Percentiles rank a stretch among this genome's conserved stretches.
Conservation (phyloP, 2,888 invertebrate species). For the Carcina quercana region DNA sequence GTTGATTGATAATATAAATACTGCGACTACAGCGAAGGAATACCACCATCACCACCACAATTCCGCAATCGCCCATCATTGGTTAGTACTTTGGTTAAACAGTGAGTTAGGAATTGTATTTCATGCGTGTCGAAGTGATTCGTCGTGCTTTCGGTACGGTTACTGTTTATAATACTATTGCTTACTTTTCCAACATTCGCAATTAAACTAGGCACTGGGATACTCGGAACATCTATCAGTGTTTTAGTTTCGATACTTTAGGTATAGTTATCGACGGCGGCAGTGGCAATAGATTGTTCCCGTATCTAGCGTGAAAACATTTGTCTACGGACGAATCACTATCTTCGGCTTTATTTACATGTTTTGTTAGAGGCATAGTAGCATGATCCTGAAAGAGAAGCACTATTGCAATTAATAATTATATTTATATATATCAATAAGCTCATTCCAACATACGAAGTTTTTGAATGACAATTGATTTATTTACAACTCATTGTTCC, state of each 20-base stretch:
- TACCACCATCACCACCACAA: too few relatives aligned
- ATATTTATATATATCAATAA: conserved; percentile 1
- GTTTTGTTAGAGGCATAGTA: conserved; percentile 20
- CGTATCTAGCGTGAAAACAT: conserved; percentile 65
- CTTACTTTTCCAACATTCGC: not conserved
- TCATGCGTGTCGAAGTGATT: conserved; percentile 10
- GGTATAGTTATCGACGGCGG: conserved; percentile 64
- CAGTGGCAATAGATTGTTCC: conserved; percentile 63
- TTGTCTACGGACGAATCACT: conserved; percentile 52
- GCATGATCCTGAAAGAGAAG: conserved; percentile 49
- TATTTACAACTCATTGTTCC: not conserved
- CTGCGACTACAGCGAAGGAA: too few relatives aligned
- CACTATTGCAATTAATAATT: not conserved
- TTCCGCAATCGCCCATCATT: too few relatives aligned
- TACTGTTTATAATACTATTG: not conserved
- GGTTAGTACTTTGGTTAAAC: not conserved
- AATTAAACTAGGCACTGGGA: not conserved
- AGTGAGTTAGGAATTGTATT: not conserved
- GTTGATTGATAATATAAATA: too few relatives aligned
- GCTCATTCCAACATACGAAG: too few relatives aligned
- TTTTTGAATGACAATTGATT: too few relatives aligned
- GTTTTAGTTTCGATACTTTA: conserved; percentile 53
- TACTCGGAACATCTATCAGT: conserved; percentile 18
- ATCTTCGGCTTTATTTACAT: conserved; percentile 31
- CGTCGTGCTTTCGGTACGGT: conserved; percentile 8